Conservation (phyloP, 1,140 invertebrate species). For the Hycleus phaleratus region DNA sequence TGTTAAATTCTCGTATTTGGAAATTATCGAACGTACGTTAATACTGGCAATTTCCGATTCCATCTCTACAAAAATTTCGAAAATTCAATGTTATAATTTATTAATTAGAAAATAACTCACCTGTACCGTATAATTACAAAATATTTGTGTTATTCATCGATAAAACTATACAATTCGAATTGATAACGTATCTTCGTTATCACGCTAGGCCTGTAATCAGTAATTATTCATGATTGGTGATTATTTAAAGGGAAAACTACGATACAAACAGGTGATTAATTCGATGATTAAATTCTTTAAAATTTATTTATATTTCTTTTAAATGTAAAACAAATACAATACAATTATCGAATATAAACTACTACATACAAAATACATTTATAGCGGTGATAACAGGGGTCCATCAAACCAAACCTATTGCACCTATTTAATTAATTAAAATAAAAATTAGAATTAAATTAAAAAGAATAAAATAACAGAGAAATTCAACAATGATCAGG, state of each 20-base stretch:
- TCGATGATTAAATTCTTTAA: no score
- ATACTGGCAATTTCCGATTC: not conserved
- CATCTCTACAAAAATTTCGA: not conserved
- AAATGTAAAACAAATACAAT: slow-evolving; percentile 16
- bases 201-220: not conserved
- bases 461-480: no score
- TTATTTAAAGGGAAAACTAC: no score
- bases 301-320: not conserved
- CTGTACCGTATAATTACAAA: not conserved
- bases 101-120: not conserved
- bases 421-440: not conserved
- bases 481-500: not conserved
- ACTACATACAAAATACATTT: slow-evolving; percentile 17
- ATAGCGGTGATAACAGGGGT: slow-evolving; percentile 20
- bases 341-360: slow-evolving; percentile 14
- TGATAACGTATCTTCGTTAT: not conserved
- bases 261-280: no score
- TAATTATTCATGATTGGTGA: no score
- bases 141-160: not conserved
- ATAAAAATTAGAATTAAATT: not conserved
- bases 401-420: slow-evolving; percentile 12
- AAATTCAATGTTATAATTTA: not conserved
- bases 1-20: slow-evolving; percentile 2
- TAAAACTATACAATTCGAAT: not conserved
- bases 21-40: slow-evolving; percentile 4